These are phyloP conservation scores for Trachelus stipa DNA, from an alignment of 2,888 invertebrate species.

Conservation along the genomic window DNA sequence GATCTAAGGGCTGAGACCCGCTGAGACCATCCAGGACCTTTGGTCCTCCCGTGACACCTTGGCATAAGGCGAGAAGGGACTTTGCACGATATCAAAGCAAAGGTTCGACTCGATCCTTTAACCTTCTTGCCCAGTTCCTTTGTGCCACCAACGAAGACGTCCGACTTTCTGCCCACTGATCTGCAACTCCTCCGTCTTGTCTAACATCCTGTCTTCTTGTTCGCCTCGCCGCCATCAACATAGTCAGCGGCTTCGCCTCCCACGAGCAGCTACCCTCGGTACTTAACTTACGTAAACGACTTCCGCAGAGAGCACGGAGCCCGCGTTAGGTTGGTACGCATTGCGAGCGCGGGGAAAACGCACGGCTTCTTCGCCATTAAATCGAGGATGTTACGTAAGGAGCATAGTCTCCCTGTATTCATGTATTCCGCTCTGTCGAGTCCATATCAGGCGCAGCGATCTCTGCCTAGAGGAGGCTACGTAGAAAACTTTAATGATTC, in stretches of 20 bases:
- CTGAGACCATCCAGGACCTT: neutral
- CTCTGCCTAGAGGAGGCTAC: too few relatives aligned
- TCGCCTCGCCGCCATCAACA: constrained; percentile 9
- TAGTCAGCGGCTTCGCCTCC: neutral
- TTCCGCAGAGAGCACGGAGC: too few relatives aligned
- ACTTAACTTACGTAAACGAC: too few relatives aligned
- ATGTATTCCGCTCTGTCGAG: too few relatives aligned
- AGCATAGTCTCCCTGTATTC: neutral
- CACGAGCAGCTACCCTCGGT: too few relatives aligned
- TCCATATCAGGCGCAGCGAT: too few relatives aligned
- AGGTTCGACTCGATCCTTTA: constrained; percentile 15
- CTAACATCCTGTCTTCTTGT: constrained; percentile 13
- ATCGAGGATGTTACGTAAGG: constrained; percentile 1
- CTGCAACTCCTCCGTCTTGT: constrained; percentile 35
- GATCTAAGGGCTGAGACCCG: too few relatives aligned
- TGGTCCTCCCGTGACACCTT: neutral
- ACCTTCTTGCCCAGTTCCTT: constrained; percentile 1
- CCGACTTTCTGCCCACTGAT: constrained; percentile 37
- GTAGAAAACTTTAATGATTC: too few relatives aligned
- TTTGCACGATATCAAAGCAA: neutral
- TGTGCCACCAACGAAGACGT: neutral
- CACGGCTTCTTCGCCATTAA: too few relatives aligned
- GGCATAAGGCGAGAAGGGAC: too few relatives aligned
- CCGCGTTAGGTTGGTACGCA: too few relatives aligned
- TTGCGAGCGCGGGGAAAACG: too few relatives aligned